phyloP scores from a whole-genome alignment of 2,888 invertebrate genomes.

The Eristalis intricaria region DNA sequence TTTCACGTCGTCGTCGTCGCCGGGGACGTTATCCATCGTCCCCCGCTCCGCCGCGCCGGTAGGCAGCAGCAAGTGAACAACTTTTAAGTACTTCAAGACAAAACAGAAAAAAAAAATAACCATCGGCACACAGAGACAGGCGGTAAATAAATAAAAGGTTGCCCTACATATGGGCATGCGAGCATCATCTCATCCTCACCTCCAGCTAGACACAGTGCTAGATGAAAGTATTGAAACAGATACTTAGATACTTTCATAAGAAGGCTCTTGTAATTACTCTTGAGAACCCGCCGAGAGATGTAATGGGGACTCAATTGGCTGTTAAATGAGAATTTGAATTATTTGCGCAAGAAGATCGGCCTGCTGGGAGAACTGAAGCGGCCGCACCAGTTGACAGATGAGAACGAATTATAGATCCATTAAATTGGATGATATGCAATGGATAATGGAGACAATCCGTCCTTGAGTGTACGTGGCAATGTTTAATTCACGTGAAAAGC shows the following conservation, averaged over 20 bases:
- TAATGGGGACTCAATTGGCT: slow-evolving; percentile 70
- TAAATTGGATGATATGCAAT: slow-evolving; percentile 37
- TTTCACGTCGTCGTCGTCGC: not conserved
- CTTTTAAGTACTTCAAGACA: slow-evolving; percentile 52
- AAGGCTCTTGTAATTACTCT: slow-evolving; percentile 63
- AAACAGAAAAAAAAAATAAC: slow-evolving; percentile 14
- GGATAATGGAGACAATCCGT: slow-evolving; percentile 3
- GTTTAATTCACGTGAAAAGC: not conserved
- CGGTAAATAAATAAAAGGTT: slow-evolving; percentile 40
- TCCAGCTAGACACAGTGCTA: slow-evolving; percentile 11
- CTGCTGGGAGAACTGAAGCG: slow-evolving; percentile 54
- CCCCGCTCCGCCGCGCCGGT: not conserved
- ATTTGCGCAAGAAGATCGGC: slow-evolving; percentile 48
- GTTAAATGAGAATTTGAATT: slow-evolving; percentile 70
- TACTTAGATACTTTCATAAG: slow-evolving; percentile 39
- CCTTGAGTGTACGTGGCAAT: not conserved
- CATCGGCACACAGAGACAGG: not conserved
- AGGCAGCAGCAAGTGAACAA: slow-evolving; percentile 59
- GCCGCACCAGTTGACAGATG: slow-evolving; percentile 35
- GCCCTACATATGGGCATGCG: slow-evolving; percentile 55
- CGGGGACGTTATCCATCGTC: too few species aligned
- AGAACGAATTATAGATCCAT: slow-evolving; percentile 46
- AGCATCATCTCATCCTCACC: slow-evolving; percentile 10
- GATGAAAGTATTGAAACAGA: slow-evolving; percentile 66
- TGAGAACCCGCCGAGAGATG: slow-evolving; percentile 49